A percentile compares a stretch with the other conserved stretches of the same genome.
These are phyloP conservation scores for Wasmannia auropunctata DNA, from an alignment of 1,140 invertebrate genomes.

Conservation along the genomic window DNA sequence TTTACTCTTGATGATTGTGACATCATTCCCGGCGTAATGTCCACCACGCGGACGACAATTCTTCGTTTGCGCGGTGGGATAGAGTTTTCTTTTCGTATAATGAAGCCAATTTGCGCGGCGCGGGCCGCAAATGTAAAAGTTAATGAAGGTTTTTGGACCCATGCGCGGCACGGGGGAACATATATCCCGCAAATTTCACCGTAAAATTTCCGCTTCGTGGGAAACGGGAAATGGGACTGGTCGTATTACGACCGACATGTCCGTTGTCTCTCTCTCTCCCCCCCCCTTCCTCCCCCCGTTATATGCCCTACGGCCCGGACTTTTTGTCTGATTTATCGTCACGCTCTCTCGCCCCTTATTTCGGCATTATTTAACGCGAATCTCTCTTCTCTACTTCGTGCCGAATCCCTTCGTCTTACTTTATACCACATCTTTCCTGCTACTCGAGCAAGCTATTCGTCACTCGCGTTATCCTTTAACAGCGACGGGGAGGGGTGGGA, in stretches of 20 bases:
- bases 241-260: slow-evolving; percentile 63
- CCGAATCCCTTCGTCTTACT: not conserved
- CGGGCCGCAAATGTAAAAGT: slow-evolving; percentile 43
- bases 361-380: slow-evolving; percentile 69
- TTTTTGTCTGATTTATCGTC: slow-evolving; percentile 66
- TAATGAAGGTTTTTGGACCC: slow-evolving; percentile 31
- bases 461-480: slow-evolving; percentile 35
- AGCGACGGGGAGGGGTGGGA: too few species aligned
- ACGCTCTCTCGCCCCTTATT: slow-evolving; percentile 61
- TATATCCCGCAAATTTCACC: slow-evolving; percentile 36
- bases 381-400: not conserved
- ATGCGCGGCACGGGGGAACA: not conserved
- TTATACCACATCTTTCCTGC: not conserved
- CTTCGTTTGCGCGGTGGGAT: slow-evolving; percentile 24
- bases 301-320: slow-evolving; percentile 34
- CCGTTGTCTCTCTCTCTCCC: too few species aligned
- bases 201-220: slow-evolving; percentile 27
- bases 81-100: slow-evolving; percentile 39
- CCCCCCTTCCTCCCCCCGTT: too few species aligned
- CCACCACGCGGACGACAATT: slow-evolving; percentile 11
- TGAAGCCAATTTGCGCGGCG: slow-evolving; percentile 54
- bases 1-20: not conserved
- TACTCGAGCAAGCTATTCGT: slow-evolving; percentile 30
- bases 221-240: slow-evolving; percentile 45
- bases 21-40: slow-evolving; percentile 27